Percentiles rank a stretch among this genome's conserved stretches.
These are phyloP conservation scores for Haemorhous mexicanus DNA, from an alignment of 2,113 vertebrate species.

Conservation along the genomic window DNA sequence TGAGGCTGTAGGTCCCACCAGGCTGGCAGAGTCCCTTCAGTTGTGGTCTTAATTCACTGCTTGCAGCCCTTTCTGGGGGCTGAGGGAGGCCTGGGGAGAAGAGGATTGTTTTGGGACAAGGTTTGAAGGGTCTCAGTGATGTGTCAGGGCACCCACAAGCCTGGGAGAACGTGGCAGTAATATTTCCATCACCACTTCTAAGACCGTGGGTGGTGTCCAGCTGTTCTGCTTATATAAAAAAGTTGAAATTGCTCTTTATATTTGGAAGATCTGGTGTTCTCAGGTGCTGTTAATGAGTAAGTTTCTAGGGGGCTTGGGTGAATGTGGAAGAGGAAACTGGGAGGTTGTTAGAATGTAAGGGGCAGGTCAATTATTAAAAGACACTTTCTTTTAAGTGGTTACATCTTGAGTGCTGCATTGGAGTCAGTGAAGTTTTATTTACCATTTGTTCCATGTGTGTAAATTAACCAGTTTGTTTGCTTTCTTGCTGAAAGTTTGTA, in stretches of 20 bases:
- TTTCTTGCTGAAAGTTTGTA: not conserved
- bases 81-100: not conserved
- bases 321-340: not conserved
- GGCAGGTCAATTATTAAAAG: not conserved
- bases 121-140: not conserved
- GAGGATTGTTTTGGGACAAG: not conserved
- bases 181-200: not conserved
- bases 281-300: not conserved
- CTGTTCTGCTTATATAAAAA: not conserved
- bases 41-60: not conserved
- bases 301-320: not conserved
- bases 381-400: not conserved
- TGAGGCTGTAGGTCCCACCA: not conserved
- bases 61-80: not conserved
- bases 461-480: not conserved
- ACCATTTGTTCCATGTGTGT: not conserved
- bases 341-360: not conserved
- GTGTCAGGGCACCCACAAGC: not conserved
- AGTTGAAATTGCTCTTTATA: not conserved
- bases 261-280: not conserved
- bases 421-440: not conserved
- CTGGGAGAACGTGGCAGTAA: not conserved
- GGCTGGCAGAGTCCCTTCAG: not conserved
- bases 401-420: not conserved
- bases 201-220: not conserved